phyloP scores from a whole-genome alignment of 2,113 vertebrate genomes.

The Sylvilagus bachmani region DNA sequence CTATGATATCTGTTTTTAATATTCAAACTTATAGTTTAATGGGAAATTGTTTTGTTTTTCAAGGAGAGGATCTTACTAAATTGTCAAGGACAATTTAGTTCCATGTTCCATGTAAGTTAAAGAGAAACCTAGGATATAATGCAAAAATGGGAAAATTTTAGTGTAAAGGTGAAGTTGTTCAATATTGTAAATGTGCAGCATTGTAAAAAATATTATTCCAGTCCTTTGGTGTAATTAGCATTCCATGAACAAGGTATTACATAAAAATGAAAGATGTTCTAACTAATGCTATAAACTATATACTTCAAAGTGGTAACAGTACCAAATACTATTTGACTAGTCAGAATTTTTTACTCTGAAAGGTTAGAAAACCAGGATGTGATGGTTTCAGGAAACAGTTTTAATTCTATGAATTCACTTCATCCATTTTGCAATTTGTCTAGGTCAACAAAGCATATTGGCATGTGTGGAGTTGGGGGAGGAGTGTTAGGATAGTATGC shows the following conservation, averaged over 20 bases:
- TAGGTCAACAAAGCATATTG: background rate
- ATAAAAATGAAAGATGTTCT: background rate
- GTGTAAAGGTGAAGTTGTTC: background rate
- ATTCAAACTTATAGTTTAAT: background rate
- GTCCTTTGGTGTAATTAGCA: background rate
- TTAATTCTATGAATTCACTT: background rate
- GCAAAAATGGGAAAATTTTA: background rate
- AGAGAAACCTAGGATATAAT: background rate
- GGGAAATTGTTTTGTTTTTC: background rate
- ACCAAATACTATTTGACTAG: background rate
- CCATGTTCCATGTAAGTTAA: background rate
- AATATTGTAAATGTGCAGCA: background rate
- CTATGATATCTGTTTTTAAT: background rate
- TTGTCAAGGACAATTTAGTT: conserved; percentile 15
- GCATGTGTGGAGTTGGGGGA: background rate
- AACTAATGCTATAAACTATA: background rate
- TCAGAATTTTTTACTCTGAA: background rate
- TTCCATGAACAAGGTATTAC: background rate
- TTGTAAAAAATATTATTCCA: background rate
- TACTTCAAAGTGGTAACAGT: background rate
- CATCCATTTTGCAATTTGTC: background rate
- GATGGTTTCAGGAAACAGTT: background rate
- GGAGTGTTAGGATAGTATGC: background rate
- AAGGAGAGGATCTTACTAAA: background rate
- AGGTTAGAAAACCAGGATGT: background rate